Percentiles rank a stretch among this genome's conserved stretches.
Evolutionary conservation across 2,888 invertebrate genomes (phyloP).

Genomic region (Lycophotia porphyrea): DNA sequence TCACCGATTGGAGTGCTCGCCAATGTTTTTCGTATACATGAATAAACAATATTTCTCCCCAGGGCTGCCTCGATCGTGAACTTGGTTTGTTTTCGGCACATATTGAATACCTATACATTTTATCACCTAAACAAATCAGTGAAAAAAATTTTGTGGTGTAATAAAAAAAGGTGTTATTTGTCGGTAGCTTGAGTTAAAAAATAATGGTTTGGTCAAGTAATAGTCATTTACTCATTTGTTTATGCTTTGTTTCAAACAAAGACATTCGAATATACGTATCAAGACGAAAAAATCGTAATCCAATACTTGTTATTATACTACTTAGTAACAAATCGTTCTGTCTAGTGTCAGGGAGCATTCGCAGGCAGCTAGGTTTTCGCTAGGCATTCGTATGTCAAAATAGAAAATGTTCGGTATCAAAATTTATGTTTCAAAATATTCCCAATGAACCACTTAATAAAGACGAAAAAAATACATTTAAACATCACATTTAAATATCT

Average conservation of each 20-base stretch:
- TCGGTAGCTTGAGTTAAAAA: background rate
- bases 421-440: too few relatives aligned
- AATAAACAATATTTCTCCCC: constrained; percentile 76
- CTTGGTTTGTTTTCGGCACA: constrained; percentile 65
- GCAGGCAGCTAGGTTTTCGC: too few relatives aligned
- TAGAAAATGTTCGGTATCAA: too few relatives aligned
- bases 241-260: background rate
- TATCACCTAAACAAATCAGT: constrained; percentile 52
- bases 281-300: too few relatives aligned
- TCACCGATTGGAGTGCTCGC: constrained; percentile 73
- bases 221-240: background rate
- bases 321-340: too few relatives aligned
- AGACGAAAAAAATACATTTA: too few relatives aligned
- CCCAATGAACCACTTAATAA: too few relatives aligned
- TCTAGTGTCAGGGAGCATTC: too few relatives aligned
- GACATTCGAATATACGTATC: too few relatives aligned
- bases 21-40: constrained; percentile 77
- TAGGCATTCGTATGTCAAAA: too few relatives aligned
- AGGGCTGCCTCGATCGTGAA: constrained; percentile 63
- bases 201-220: constrained; percentile 3
- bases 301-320: too few relatives aligned
- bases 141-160: constrained; percentile 46
- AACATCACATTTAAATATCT: too few relatives aligned
- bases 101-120: constrained; percentile 60
- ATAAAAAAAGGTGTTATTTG: constrained; percentile 30